Percentiles rank a stretch among this genome's conserved stretches.
phyloP scores from a whole-genome alignment of 2,888 invertebrate species.

The Mesorhabditis belari region DNA sequence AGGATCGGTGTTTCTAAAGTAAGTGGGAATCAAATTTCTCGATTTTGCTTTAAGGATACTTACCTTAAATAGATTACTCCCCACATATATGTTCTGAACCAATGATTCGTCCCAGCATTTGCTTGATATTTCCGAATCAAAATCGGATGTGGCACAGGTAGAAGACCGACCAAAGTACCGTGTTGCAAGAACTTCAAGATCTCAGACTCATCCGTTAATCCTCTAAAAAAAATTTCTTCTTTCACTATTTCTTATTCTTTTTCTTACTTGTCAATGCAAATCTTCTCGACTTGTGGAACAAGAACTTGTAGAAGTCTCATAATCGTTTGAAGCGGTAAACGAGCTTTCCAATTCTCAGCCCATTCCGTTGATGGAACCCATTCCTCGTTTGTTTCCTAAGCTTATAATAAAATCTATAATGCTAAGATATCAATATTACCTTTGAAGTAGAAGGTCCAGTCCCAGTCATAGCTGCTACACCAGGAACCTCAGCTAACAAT shows the following conservation, averaged over 20 bases:
- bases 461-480: background rate
- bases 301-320: conserved; percentile 95
- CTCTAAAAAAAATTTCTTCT: conserved; percentile 62
- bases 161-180: conserved; percentile 88
- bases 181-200: conserved; percentile 97
- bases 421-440: conserved; percentile 12
- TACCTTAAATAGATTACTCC: conserved; percentile 93
- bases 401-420: background rate
- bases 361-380: conserved; percentile 94
- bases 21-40: conserved; percentile 2
- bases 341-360: conserved; percentile 89
- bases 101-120: conserved; percentile 93
- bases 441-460: background rate
- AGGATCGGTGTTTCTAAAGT: conserved; percentile 84
- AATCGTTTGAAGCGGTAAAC: conserved; percentile 94
- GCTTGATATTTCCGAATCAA: conserved; percentile 95
- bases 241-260: background rate
- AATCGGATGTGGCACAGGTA: conserved; percentile 98
- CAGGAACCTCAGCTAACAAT: conserved; percentile 59
- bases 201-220: conserved; percentile 96
- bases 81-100: conserved; percentile 99
- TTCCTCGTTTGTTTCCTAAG: conserved; percentile 13
- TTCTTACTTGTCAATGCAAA: conserved; percentile 92
- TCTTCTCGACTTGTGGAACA: conserved; percentile 99
- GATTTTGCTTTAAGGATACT: conserved; percentile 12